Evolutionary conservation across 2,113 vertebrate genomes (phyloP), one percentile per base, ranked within the genome.

Genomic region (Edolisoma coerulescens): DNA sequence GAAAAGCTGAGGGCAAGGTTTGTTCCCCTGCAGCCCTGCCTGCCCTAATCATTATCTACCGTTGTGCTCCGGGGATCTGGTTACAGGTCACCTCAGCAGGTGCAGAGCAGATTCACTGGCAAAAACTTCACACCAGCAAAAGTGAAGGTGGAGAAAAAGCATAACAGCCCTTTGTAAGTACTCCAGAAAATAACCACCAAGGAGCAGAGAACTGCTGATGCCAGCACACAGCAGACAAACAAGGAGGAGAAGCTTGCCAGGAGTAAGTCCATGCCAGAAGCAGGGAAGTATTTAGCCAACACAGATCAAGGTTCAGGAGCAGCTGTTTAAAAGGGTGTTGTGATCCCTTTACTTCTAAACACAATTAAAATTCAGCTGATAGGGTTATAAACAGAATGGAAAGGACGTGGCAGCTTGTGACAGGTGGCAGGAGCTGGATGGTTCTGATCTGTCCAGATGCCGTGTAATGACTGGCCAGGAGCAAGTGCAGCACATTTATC

Each of bases 161-260:
- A 0, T 3, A 83, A 65, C 26, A 81, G 71, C 53, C 63, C 84
- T 92, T 86, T 83, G 45, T 37, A 77, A 83, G 45, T 28, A 45
- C 32, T 76, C 41, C 69, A 73, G 49, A 85, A 94, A 93, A 96
- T 11, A 82, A 93, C 63, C 85, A 32, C 61, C 60, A 57, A 76
- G 85, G 70, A 88, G 74, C 90, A 88, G 45, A 73, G 61, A 94
- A 63, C 32, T n/a, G 85, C 92, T 95, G 92, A 50, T 83, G 92
- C 79, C 82, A 93, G 96, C 88, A 90, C 6, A 87, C 57, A 64
- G 44, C 79, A 92, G 57, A 79, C 82, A 93, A 94, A 93, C 50
- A 61, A 92, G 88, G 33, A 89, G 49, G 44, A 35, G 4, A 82
- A 82, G 35, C 84, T 61, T 95, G 95, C 95, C 92, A 97, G 76